Evolutionary conservation across 1,140 invertebrate species (phyloP).

Genomic region (Drosophila serrata): DNA sequence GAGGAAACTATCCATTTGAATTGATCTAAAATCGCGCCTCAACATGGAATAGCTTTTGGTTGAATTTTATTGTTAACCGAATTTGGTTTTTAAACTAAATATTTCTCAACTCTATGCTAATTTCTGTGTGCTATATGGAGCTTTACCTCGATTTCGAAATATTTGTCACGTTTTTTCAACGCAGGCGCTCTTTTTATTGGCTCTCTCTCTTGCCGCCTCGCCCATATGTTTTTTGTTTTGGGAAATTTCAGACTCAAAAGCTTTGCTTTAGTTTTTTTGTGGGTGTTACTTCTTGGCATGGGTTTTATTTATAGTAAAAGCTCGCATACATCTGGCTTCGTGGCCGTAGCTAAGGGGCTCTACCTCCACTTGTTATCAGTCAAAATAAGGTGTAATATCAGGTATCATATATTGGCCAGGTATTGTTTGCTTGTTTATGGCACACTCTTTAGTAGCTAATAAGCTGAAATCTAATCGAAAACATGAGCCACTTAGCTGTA

Average conservation of each 20-base stretch:
- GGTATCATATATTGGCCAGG: slow-evolving; percentile 34
- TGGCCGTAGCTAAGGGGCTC: slow-evolving; percentile 1
- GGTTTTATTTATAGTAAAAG: slow-evolving; percentile 50
- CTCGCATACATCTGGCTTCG: slow-evolving; percentile 16
- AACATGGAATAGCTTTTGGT: slow-evolving; percentile 6
- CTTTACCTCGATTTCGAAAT: slow-evolving; percentile 27
- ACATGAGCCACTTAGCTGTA: slow-evolving; percentile 32
- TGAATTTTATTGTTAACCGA: neutral
- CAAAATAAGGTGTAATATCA: slow-evolving; percentile 6
- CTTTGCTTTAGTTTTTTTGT: slow-evolving; percentile 25
- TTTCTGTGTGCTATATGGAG: slow-evolving; percentile 12
- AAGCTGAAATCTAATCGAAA: slow-evolving; percentile 30
- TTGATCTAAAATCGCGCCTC: neutral
- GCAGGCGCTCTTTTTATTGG: slow-evolving; percentile 35
- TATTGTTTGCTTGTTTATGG: slow-evolving; percentile 11
- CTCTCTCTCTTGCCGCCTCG: slow-evolving; percentile 11
- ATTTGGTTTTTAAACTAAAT: slow-evolving; percentile 12
- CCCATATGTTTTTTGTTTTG: slow-evolving; percentile 78
- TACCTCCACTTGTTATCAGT: slow-evolving; percentile 27
- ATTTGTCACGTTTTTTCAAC: slow-evolving; percentile 54
- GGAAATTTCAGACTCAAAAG: slow-evolving; percentile 61
- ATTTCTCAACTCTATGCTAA: slow-evolving; percentile 39
- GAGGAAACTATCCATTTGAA: slow-evolving; percentile 1
- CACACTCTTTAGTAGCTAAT: slow-evolving; percentile 12
- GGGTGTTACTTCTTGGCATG: slow-evolving; percentile 24